These are phyloP conservation scores for Aphelenchoides bicaudatus DNA, from an alignment of 2,888 invertebrate species.

Conservation along the genomic window DNA sequence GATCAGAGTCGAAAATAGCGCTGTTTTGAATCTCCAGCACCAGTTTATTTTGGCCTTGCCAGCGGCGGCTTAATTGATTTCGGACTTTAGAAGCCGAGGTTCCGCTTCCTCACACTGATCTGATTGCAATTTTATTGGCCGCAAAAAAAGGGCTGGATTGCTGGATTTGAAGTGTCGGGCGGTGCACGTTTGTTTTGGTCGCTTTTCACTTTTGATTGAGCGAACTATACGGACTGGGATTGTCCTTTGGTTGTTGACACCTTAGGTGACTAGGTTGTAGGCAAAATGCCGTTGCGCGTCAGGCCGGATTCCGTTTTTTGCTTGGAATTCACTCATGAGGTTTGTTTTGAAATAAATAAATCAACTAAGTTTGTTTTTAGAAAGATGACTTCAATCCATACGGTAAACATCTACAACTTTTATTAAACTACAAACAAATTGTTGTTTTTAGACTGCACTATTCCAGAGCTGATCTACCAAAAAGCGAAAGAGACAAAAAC, in stretches of 20 bases:
- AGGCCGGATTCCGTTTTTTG: slow-evolving; percentile 32
- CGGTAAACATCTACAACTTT: not conserved
- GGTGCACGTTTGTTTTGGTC: not conserved
- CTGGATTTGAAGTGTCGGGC: slow-evolving; percentile 11
- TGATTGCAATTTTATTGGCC: slow-evolving; percentile 18
- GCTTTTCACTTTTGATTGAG: not conserved
- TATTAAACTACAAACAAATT: slow-evolving; percentile 30
- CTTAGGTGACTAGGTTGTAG: too few relatives aligned
- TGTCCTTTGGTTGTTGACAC: too few relatives aligned
- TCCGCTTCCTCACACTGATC: too few relatives aligned
- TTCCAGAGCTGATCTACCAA: slow-evolving; percentile 50
- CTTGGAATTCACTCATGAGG: slow-evolving; percentile 35
- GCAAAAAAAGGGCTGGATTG: slow-evolving; percentile 15
- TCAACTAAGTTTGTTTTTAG: slow-evolving; percentile 17
- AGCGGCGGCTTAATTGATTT: too few relatives aligned
- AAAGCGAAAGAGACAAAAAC: slow-evolving; percentile 39
- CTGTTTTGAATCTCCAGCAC: too few relatives aligned
- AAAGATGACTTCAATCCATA: not conserved
- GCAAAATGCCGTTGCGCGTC: slow-evolving; percentile 29
- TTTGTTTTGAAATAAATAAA: not conserved
- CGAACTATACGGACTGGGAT: too few relatives aligned
- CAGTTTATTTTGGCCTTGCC: too few relatives aligned
- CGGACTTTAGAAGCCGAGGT: too few relatives aligned
- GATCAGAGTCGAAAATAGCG: too few relatives aligned
- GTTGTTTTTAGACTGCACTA: slow-evolving; percentile 41